A percentile compares a stretch with the other conserved stretches of the same genome.
phyloP scores from a whole-genome alignment of 2,888 invertebrate species.

The Phasia obesa region DNA sequence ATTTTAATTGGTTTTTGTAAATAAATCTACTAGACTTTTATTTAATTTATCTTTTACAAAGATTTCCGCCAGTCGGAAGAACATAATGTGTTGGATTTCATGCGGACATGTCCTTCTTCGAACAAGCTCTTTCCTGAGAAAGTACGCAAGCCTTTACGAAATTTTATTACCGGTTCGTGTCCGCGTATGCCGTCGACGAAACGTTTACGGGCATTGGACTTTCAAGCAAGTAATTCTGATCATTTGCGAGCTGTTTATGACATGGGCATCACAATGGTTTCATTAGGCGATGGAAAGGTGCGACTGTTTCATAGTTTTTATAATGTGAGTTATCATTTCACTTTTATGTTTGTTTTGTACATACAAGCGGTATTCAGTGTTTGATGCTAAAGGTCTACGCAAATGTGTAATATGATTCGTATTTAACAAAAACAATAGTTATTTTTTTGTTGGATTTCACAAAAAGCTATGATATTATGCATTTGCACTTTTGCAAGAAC shows the following conservation, averaged over 20 bases:
- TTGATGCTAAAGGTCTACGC: too few relatives aligned
- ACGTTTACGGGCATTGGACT: constrained; percentile 87
- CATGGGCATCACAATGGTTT: constrained; percentile 97
- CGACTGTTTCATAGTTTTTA: constrained; percentile 95
- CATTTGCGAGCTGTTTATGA: constrained; percentile 93
- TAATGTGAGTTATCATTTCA: constrained; percentile 85
- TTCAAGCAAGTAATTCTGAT: constrained; percentile 91
- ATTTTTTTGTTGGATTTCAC: too few relatives aligned
- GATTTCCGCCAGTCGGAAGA: constrained; percentile 84
- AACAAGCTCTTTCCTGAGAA: constrained; percentile 91
- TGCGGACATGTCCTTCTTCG: constrained; percentile 92
- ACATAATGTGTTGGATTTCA: constrained; percentile 83
- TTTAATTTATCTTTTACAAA: constrained; percentile 71
- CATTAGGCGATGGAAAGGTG: constrained; percentile 93
- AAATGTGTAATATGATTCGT: too few relatives aligned
- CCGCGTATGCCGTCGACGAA: constrained; percentile 86
- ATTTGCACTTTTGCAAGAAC: too few relatives aligned
- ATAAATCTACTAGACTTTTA: constrained; percentile 7
- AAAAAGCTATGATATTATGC: too few relatives aligned
- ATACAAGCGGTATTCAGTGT: too few relatives aligned
- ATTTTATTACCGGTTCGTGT: constrained; percentile 92
- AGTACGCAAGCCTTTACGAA: constrained; percentile 91
- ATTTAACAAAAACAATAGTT: too few relatives aligned
- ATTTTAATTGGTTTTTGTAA: not conserved
- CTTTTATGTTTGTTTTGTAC: constrained; percentile 51